A percentile compares a stretch with the other conserved stretches of the same genome.
phyloP scores from a whole-genome alignment of 64 coral and sea anemone species.

The Montipora capricornis region DNA sequence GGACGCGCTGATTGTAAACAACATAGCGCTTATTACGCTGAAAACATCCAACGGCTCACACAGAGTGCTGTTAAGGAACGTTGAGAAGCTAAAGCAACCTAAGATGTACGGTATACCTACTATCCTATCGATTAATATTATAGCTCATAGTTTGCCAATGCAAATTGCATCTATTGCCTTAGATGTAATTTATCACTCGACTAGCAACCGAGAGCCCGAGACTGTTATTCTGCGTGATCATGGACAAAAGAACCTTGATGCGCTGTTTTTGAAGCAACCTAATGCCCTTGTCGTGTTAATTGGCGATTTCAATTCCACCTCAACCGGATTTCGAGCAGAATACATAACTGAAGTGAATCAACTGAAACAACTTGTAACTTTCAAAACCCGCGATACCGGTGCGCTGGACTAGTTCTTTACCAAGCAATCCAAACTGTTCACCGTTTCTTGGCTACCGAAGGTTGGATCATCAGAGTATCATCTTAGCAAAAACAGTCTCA shows the following conservation, averaged over 20 bases:
- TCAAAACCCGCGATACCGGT: too few species aligned
- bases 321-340: too few species aligned
- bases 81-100: background rate
- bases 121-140: background rate
- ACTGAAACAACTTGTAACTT: too few species aligned
- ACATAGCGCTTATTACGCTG: background rate
- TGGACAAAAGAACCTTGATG: constrained; percentile 46
- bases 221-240: constrained; percentile 56
- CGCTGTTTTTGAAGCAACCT: background rate
- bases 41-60: background rate
- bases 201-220: constrained; percentile 38
- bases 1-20: background rate
- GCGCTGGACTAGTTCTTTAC: too few species aligned
- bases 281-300: constrained; percentile 13
- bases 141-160: constrained; percentile 12
- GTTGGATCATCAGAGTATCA: too few species aligned
- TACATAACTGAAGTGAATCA: too few species aligned
- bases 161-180: constrained; percentile 54
- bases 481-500: too few species aligned
- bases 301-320: too few species aligned
- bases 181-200: constrained; percentile 57
- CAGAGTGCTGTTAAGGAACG: background rate
- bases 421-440: too few species aligned
- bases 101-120: background rate
- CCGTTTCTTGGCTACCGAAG: too few species aligned